A percentile compares a stretch with the other conserved stretches of the same genome.
phyloP scores from a whole-genome alignment of 2,888 invertebrate genomes.

The Exephanes ischioxanthus region DNA sequence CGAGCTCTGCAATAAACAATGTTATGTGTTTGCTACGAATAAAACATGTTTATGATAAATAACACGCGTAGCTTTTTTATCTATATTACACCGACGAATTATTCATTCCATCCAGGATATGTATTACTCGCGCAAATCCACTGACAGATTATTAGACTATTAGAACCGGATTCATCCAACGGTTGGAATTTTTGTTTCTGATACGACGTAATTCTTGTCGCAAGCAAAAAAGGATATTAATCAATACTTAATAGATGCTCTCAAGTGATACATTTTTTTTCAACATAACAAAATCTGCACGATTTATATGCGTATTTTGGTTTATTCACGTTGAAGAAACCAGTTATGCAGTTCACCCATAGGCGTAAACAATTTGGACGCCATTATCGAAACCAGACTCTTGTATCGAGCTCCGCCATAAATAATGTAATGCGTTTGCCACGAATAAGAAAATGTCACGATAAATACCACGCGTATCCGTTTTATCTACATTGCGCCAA shows the following conservation, averaged over 20 bases:
- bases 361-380: too few species aligned
- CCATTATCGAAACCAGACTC: too few species aligned
- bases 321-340: neutral
- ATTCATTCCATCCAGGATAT: neutral
- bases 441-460: too few species aligned
- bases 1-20: too few species aligned
- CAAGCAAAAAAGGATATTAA: neutral
- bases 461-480: neutral
- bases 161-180: constrained; percentile 27
- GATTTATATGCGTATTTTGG: neutral
- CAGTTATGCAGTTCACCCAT: too few species aligned
- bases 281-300: neutral
- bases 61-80: neutral
- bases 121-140: neutral
- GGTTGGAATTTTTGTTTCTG: neutral
- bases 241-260: neutral
- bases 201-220: neutral
- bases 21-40: too few species aligned
- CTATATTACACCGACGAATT: neutral
- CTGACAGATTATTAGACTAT: neutral
- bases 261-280: neutral
- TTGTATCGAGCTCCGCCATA: too few species aligned
- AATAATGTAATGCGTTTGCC: too few species aligned
- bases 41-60: too few species aligned
- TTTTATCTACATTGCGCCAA: neutral